phyloP scores from a whole-genome alignment of 2,888 invertebrate species.

The Ceraclea dissimilis region DNA sequence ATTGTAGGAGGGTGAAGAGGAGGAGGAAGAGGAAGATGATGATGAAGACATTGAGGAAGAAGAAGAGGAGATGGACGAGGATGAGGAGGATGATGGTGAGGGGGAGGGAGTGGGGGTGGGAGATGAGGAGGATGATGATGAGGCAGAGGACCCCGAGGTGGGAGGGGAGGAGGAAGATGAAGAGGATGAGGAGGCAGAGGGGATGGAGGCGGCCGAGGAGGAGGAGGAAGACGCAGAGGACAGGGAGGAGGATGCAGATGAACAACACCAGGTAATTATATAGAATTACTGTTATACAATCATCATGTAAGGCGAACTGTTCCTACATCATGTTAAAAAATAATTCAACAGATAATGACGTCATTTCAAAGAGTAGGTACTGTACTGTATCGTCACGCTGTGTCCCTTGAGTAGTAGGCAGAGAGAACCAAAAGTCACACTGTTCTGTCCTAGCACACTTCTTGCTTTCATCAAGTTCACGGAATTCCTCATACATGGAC shows the following conservation, averaged over 20 bases:
- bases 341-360: no score
- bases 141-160: slow-evolving; percentile 26
- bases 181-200: slow-evolving; percentile 26
- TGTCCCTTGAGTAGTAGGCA: no score
- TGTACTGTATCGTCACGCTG: no score
- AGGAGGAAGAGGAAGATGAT: slow-evolving; percentile 34
- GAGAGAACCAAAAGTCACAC: no score
- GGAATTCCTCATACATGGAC: no score
- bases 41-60: slow-evolving; percentile 28
- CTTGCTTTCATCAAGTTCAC: no score
- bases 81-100: slow-evolving; percentile 22
- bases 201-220: slow-evolving; percentile 10
- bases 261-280: not conserved
- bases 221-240: slow-evolving; percentile 2
- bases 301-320: no score
- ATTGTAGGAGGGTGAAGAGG: slow-evolving; percentile 33
- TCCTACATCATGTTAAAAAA: no score
- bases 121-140: slow-evolving; percentile 35
- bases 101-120: slow-evolving; percentile 33
- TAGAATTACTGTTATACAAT: no score
- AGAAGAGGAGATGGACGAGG: slow-evolving; percentile 22
- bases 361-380: no score
- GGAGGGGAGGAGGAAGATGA: slow-evolving; percentile 26
- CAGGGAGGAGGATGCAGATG: slow-evolving; percentile 21
- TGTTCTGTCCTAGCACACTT: no score